phyloP scores from a whole-genome alignment of 64 coral and sea anemone genomes.

The Stichodactyla mertensii region DNA sequence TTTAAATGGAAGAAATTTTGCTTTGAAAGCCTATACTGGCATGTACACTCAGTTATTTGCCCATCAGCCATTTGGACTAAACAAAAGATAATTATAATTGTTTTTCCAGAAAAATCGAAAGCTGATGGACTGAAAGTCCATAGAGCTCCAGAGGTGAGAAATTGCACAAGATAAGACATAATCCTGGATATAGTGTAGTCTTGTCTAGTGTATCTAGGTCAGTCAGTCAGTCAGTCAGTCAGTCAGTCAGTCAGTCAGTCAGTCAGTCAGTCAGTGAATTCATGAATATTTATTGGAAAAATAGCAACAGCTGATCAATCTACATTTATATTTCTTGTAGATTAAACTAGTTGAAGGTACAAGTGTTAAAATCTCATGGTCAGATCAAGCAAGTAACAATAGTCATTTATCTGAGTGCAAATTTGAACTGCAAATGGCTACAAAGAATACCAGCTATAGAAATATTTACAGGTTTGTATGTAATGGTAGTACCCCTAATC shows the following conservation, averaged over 20 bases:
- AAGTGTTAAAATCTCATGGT: conserved; percentile 69
- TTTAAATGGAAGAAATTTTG: too few relatives aligned
- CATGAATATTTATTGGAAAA: too few relatives aligned
- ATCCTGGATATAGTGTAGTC: too few relatives aligned
- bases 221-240: too few relatives aligned
- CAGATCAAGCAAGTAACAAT: conserved; percentile 70
- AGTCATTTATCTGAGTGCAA: conserved; percentile 70
- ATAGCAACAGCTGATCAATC: neutral
- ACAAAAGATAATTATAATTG: neutral
- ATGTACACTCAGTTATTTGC: too few relatives aligned
- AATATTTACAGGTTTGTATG: conserved; percentile 70
- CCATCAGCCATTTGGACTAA: too few relatives aligned
- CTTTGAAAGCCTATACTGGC: too few relatives aligned
- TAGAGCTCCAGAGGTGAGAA: conserved; percentile 64
- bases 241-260: too few relatives aligned
- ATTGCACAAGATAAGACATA: neutral
- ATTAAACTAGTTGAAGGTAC: conserved; percentile 58
- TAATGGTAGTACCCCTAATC: neutral
- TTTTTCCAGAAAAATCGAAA: conserved; percentile 56
- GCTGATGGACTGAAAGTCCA: conserved; percentile 62
- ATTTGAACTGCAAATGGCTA: conserved; percentile 69
- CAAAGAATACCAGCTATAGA: conserved; percentile 54
- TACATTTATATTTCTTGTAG: neutral
- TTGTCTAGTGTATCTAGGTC: too few relatives aligned
- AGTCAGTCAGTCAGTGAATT: too few relatives aligned